phyloP scores from a whole-genome alignment of 2,888 invertebrate genomes.

The Malachius bipustulatus region DNA sequence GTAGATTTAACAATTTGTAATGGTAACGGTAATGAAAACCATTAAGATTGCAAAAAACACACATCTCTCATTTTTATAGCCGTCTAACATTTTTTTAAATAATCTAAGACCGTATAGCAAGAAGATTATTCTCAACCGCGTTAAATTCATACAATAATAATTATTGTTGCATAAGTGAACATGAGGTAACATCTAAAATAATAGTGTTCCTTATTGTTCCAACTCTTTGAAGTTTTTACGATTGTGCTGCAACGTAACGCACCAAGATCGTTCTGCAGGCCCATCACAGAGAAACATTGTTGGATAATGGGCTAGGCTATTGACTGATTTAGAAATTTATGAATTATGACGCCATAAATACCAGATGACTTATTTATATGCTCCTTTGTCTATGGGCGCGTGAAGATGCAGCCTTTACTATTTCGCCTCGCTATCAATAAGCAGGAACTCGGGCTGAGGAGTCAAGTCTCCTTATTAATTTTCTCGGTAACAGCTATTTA shows the following conservation, averaged over 20 bases:
- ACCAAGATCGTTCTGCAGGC: conserved; percentile 22
- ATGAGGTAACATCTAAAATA: conserved; percentile 15
- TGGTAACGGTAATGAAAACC: too few species aligned
- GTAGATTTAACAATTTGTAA: too few species aligned
- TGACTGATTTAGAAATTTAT: conserved; percentile 32
- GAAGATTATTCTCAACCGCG: too few species aligned
- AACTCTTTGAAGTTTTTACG: conserved; percentile 23
- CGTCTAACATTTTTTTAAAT: too few species aligned
- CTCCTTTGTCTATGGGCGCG: conserved; percentile 25
- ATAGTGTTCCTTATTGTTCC: conserved; percentile 29
- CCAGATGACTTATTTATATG: conserved; percentile 30
- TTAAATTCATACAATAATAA: too few species aligned
- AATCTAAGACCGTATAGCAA: too few species aligned
- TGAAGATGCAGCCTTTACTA: conserved; percentile 11
- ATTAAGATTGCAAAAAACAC: too few species aligned
- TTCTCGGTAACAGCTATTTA: not conserved
- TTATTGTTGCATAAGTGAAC: not conserved
- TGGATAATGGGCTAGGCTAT: conserved; percentile 31
- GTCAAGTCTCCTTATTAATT: not conserved
- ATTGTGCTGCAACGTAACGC: conserved; percentile 23
- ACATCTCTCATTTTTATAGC: too few species aligned
- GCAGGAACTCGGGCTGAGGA: too few species aligned
- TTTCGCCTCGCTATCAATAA: too few species aligned
- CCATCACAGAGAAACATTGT: conserved; percentile 35
- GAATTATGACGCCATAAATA: conserved; percentile 33